Evolutionary conservation across 1,140 invertebrate species (phyloP), one percentile per base, ranked within the genome.

Genomic region (Chrysoperla carnea): DNA sequence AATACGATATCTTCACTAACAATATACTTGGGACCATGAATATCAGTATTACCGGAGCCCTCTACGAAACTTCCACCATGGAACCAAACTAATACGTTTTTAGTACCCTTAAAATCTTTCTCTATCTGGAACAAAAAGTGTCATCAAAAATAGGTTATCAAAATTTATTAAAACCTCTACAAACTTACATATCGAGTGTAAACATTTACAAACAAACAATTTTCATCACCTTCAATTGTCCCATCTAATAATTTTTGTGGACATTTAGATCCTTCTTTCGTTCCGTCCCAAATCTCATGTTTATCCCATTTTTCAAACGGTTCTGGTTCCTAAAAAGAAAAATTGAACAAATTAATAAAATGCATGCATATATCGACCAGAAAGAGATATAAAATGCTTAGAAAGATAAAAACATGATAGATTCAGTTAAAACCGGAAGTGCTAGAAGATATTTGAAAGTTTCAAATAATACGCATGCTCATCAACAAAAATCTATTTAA

Each of bases 131-230:
- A 49, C 1, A 42, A 39, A 12, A 29, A n/a, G 37, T 41, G 9
- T 28, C 36, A 14, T 39, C 8, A 40, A 29, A 13, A 37, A 40
- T 47, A 8, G n/a, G 6, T n/a, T n/a, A n/a, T n/a, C n/a, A n/a
- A n/a, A n/a, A n/a, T n/a, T n/a, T n/a, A n/a, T n/a, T n/a, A n/a
- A n/a, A n/a, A 36, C n/a, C 7, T 33, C 7, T 33, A 11, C 2
- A 13, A 13, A n/a, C 33, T 35, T 13, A 35, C 33, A 3, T 2
- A 2, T 35, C 9, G 2, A 35, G 81, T 77, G 53, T 81, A 85
- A 2, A 92, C 73, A 54, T 89, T 90, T 9, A 93, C 61, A 54
- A 81, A 79, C 6, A 92, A 68, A 52, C 87, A 91, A 23, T 23
- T 23, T 55, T 92, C 84, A 63, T 84, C 80, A 8, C 61, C 58